A percentile compares a stretch with the other conserved stretches of the same genome.
phyloP scores from a whole-genome alignment of 2,797 vertebrate species.

The Lophotriccus pileatus region DNA sequence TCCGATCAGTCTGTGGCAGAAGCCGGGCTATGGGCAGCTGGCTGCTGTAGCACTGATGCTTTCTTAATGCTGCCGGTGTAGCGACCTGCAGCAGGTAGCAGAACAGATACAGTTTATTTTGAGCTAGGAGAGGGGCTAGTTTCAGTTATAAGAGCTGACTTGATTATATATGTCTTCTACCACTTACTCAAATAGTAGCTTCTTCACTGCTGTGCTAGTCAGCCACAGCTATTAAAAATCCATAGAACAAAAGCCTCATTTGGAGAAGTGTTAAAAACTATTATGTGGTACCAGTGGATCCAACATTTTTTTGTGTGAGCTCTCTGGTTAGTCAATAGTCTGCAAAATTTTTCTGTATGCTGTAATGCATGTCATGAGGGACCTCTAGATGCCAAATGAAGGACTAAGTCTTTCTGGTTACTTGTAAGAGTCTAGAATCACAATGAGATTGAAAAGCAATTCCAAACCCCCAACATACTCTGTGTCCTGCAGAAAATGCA shows the following conservation, averaged over 20 bases:
- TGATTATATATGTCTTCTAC: neutral
- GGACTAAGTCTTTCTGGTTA: neutral
- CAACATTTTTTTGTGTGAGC: neutral
- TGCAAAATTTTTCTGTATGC: neutral
- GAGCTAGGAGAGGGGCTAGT: neutral
- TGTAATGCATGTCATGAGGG: neutral
- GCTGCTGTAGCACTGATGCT: neutral
- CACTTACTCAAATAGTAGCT: neutral
- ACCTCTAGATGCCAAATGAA: neutral
- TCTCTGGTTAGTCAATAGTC: neutral
- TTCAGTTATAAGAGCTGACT: neutral
- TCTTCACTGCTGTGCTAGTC: neutral
- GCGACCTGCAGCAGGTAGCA: neutral
- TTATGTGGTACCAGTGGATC: neutral
- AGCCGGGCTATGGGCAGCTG: neutral
- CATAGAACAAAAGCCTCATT: neutral
- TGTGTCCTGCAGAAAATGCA: neutral
- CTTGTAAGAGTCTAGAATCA: neutral
- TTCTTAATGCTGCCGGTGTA: neutral
- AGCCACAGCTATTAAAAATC: neutral
- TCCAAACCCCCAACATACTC: neutral
- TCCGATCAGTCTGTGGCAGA: neutral
- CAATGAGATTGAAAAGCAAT: neutral
- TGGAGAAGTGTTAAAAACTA: neutral
- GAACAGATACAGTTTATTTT: neutral